Base-by-base conservation (phyloP, 2,113 vertebrate species). In the Pluvialis apricaria region DNA sequence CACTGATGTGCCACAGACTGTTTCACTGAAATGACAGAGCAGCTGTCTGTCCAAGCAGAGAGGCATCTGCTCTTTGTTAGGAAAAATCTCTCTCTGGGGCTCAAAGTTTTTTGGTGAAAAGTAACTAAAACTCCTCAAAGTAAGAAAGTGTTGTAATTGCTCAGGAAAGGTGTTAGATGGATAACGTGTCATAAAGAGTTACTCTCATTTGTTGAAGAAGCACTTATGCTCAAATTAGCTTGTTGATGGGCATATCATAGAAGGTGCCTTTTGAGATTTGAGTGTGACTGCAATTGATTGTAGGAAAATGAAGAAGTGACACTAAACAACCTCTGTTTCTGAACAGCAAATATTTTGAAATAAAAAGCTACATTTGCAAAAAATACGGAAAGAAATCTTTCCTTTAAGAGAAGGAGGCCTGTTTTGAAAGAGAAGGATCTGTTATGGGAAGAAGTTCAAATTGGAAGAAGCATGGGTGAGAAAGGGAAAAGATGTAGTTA, bases 181-280 rank as follows among this genome's bases (percentile, higher is more conserved):
- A 44, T 66, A 68, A 78, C 1, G 0, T 91, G 38, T 60, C 47
- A 31, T 64, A 31, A 68, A 68, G 81, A 91, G 60, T 84, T 94
- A 26, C 32, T 86, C 36, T 94, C 28, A 60, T 84, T 92, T 89
- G 47, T 71, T 94, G 90, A 95, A 92, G 90, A 82, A 94, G 83
- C 57, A 66, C 87, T 91, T 91, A 34, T 9, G 42, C 44, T 91
- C 26, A 76, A 85, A 89, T 96, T 92, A 95, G 61, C 65, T 91
- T 87, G 47, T 76, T 75, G 86, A 89, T 82, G 69, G 86, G 65
- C n/a, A 19, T 84, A 60, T 86, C n/a, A 11, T 28, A 78, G 68
- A 66, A 86, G 52, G 44, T 94, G 72, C 65, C 69, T 96, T 97
- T 44, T 86, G 86, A 92, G 61, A 91, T 91, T 94, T 89, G 47